phyloP scores from a whole-genome alignment of 2,113 vertebrate genomes.

The Nyctereutes procyonoides region DNA sequence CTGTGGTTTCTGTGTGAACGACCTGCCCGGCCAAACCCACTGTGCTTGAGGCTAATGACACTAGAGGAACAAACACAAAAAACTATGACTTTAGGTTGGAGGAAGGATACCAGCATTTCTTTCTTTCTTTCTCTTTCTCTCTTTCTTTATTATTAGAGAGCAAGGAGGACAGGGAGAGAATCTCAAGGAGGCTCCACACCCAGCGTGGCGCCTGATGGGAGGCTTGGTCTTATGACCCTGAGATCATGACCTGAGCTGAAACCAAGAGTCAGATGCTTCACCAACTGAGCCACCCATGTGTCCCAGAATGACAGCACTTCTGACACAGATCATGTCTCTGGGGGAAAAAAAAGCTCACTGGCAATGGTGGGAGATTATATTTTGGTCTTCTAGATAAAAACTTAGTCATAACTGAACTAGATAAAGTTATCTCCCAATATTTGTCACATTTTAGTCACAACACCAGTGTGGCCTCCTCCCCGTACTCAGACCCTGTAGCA shows the following conservation, averaged over 20 bases:
- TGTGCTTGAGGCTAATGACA: slow-evolving; percentile 98
- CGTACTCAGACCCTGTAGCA: background rate
- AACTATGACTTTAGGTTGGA: background rate
- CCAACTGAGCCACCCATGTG: background rate
- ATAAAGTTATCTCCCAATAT: background rate
- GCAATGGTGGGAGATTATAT: background rate
- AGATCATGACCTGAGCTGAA: background rate
- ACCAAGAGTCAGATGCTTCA: background rate
- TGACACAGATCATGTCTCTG: background rate
- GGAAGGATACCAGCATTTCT: background rate
- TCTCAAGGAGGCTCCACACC: background rate
- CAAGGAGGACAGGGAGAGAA: background rate
- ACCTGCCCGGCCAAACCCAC: slow-evolving; percentile 98
- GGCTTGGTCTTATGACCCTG: background rate
- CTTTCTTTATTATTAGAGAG: background rate
- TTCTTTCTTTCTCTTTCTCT: background rate
- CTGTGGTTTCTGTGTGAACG: slow-evolving; percentile 98
- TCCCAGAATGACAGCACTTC: background rate
- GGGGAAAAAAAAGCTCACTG: background rate
- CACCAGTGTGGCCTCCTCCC: background rate
- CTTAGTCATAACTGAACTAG: background rate
- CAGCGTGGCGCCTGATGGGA: background rate
- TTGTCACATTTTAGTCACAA: background rate
- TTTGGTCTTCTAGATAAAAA: background rate
- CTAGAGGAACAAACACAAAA: slow-evolving; percentile 85